Conservation (phyloP, 2,797 vertebrate species). For the Acipenser ruthenus region DNA sequence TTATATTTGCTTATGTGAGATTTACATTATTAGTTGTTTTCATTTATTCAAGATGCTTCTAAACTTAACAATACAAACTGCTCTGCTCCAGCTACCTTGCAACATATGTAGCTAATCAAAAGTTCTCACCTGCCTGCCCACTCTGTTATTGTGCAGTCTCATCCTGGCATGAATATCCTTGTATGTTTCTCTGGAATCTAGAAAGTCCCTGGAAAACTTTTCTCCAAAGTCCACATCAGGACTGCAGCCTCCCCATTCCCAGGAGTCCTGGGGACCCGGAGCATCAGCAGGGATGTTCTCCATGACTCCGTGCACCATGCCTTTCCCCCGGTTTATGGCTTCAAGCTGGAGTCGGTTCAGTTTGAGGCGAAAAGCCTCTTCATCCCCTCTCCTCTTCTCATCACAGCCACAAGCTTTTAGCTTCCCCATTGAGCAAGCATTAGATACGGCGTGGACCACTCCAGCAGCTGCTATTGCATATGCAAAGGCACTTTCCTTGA, state of each 20-base stretch:
- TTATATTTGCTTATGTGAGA: no score
- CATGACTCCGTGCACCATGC: constrained; percentile 91
- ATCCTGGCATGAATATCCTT: constrained; percentile 93
- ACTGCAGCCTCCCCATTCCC: constrained; percentile 98
- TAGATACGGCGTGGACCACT: constrained; percentile 90
- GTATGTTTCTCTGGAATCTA: constrained; percentile 91
- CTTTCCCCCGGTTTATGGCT: constrained; percentile 88
- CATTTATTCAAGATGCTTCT: no score
- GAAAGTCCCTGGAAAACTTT: constrained; percentile 93
- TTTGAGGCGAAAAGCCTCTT: constrained; percentile 89
- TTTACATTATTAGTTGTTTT: no score
- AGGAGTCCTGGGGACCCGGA: constrained; percentile 86
- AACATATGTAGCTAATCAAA: neutral
- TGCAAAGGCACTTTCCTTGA: constrained; percentile 91
- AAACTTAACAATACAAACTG: no score
- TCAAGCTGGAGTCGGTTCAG: constrained; percentile 88
- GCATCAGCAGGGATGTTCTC: constrained; percentile 80
- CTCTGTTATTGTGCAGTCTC: constrained; percentile 95
- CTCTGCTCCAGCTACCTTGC: no score
- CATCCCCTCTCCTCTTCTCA: constrained; percentile 81
- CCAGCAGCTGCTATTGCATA: constrained; percentile 91
- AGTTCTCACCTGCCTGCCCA: constrained; percentile 90
- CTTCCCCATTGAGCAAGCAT: constrained; percentile 91
- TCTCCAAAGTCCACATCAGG: constrained; percentile 94
- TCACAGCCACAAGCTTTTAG: constrained; percentile 89